These are phyloP conservation scores for Crypturellus tataupa DNA, from an alignment of 2,797 vertebrate species.

Conservation along the genomic window DNA sequence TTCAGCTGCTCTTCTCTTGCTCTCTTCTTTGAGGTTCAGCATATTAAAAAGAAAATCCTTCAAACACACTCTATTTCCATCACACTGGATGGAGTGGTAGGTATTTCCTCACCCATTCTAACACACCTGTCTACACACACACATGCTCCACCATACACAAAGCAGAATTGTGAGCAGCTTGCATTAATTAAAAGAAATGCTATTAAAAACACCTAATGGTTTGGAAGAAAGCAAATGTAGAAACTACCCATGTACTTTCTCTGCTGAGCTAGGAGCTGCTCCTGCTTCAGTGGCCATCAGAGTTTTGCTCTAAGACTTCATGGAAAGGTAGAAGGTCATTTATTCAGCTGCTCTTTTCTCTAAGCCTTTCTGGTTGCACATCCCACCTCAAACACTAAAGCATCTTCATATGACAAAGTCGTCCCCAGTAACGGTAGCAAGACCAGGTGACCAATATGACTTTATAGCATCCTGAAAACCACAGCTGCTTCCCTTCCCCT, in stretches of 20 bases:
- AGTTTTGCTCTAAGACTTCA: background rate
- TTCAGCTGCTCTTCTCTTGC: background rate
- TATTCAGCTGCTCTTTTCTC: background rate
- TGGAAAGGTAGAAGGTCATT: accelerated
- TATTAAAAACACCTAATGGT: background rate
- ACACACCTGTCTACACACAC: accelerated
- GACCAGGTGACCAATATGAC: background rate
- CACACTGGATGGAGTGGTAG: background rate
- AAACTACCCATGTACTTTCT: accelerated
- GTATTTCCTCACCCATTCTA: background rate
- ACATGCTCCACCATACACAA: accelerated
- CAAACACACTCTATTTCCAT: background rate
- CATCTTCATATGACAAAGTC: accelerated
- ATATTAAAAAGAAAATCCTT: background rate
- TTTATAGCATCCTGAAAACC: background rate
- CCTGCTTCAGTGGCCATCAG: background rate
- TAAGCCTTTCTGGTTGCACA: accelerated
- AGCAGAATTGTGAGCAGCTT: background rate
- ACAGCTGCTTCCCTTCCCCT: accelerated
- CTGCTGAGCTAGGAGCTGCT: background rate
- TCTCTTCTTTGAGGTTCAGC: background rate
- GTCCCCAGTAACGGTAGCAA: background rate
- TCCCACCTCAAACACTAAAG: accelerated
- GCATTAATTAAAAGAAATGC: background rate
- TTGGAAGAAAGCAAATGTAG: background rate